Percentiles rank a stretch among this genome's conserved stretches.
Evolutionary conservation across 2,888 invertebrate species (phyloP).

Genomic region (Drosophila robusta): DNA sequence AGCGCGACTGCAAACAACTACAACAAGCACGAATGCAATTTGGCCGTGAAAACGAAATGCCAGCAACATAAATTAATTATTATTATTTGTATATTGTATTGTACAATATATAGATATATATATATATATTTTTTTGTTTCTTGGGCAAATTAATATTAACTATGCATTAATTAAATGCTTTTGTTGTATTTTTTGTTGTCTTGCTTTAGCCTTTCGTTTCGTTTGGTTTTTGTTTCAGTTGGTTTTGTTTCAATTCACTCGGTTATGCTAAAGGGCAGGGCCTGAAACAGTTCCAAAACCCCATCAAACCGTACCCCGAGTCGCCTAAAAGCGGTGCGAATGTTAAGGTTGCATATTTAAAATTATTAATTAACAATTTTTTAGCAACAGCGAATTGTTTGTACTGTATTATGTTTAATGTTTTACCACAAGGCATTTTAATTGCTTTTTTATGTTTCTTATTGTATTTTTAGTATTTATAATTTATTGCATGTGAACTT

Average conservation of each 20-base stretch:
- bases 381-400: constrained; percentile 8
- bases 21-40: constrained; percentile 60
- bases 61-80: constrained; percentile 76
- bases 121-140: constrained; percentile 18
- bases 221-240: constrained; percentile 19
- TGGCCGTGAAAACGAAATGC: constrained; percentile 75
- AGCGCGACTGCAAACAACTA: constrained; percentile 26
- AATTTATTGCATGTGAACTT: constrained; percentile 37
- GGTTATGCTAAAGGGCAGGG: constrained; percentile 23
- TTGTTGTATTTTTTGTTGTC: constrained; percentile 28
- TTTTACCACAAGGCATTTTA: constrained; percentile 32
- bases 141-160: constrained; percentile 55
- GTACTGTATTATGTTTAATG: constrained; percentile 40
- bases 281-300: constrained; percentile 14
- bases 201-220: constrained; percentile 31
- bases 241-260: constrained; percentile 22
- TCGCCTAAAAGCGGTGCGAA: constrained; percentile 12
- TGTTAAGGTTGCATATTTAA: constrained; percentile 31
- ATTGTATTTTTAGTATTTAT: constrained; percentile 22
- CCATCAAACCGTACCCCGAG: background rate
- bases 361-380: constrained; percentile 24
- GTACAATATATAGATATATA: constrained; percentile 13
- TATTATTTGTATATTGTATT: constrained; percentile 55
- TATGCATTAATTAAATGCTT: constrained; percentile 61
- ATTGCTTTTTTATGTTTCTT: constrained; percentile 33